A percentile compares a stretch with the other conserved stretches of the same genome.
Evolutionary conservation across 2,888 invertebrate genomes (phyloP).

Genomic region (Drosophila quasianomalipes): DNA sequence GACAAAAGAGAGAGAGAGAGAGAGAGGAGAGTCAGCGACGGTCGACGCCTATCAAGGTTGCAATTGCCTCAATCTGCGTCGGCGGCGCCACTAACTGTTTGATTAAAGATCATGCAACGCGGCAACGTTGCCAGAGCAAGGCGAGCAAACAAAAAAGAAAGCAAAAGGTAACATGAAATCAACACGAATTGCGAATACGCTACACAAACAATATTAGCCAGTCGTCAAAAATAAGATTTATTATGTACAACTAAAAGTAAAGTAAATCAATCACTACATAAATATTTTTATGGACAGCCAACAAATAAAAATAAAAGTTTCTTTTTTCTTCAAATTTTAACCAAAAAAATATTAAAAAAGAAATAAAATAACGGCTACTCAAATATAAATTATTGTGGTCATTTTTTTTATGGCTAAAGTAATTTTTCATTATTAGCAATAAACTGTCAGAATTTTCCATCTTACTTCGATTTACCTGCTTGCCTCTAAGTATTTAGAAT

Average conservation of each 20-base stretch:
- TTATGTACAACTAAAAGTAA: not conserved
- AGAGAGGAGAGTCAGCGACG: slow-evolving; percentile 1
- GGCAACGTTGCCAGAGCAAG: slow-evolving; percentile 9
- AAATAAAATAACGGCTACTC: not conserved
- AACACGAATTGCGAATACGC: slow-evolving; percentile 19
- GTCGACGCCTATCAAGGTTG: slow-evolving; percentile 73
- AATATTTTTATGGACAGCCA: not conserved
- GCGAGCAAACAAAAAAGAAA: slow-evolving; percentile 9
- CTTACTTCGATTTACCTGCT: not conserved
- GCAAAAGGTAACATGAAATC: slow-evolving; percentile 2
- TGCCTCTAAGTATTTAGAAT: not conserved
- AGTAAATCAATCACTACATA: not conserved
- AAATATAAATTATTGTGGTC: not conserved
- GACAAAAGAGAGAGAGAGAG: not conserved
- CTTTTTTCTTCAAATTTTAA: too few species aligned
- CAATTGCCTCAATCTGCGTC: slow-evolving; percentile 68
- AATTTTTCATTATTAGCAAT: not conserved
- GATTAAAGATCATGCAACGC: slow-evolving; percentile 66
- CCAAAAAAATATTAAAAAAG: not conserved
- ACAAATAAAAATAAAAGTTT: not conserved
- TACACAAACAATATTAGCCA: not conserved
- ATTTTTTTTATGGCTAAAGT: not conserved
- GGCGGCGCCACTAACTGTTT: slow-evolving; percentile 75
- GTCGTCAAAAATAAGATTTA: not conserved
- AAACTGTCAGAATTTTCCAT: not conserved